A percentile compares a stretch with the other conserved stretches of the same genome.
These are phyloP conservation scores for Endomychus coccineus DNA, from an alignment of 2,888 invertebrate species.

Conservation along the genomic window DNA sequence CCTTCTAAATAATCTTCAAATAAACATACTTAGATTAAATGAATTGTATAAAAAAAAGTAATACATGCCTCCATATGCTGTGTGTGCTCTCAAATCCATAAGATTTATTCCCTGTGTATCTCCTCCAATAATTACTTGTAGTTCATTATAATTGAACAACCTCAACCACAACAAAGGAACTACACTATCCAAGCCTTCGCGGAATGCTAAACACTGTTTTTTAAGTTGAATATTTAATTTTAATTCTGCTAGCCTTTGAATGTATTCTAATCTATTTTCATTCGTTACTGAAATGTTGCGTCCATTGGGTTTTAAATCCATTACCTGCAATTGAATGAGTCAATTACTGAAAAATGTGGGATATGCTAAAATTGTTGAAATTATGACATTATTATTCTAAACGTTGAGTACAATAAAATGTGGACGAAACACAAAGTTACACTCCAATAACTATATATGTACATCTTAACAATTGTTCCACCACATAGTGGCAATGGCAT, in stretches of 20 bases:
- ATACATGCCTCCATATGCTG: constrained; percentile 71
- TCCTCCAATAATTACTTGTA: constrained; percentile 95
- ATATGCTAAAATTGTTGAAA: too few relatives aligned
- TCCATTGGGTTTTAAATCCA: constrained; percentile 88
- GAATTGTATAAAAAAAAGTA: too few relatives aligned
- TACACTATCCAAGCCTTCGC: constrained; percentile 84
- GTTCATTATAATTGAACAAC: constrained; percentile 89
- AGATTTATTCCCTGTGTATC: constrained; percentile 91
- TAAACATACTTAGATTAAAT: too few relatives aligned
- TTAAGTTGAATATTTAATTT: constrained; percentile 88
- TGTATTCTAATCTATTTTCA: constrained; percentile 91
- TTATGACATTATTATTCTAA: too few relatives aligned
- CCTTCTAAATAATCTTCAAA: too few relatives aligned
- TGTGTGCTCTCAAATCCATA: constrained; percentile 75
- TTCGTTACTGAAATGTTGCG: constrained; percentile 84
- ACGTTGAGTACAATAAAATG: too few relatives aligned
- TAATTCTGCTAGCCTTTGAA: constrained; percentile 92
- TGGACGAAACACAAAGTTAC: too few relatives aligned
- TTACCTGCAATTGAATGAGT: constrained; percentile 51
- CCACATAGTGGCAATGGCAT: too few relatives aligned
- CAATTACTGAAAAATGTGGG: too few relatives aligned
- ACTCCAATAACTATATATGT: too few relatives aligned
- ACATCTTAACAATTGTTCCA: too few relatives aligned
- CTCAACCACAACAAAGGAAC: constrained; percentile 88
- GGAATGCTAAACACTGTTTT: constrained; percentile 80